Evolutionary conservation across 1,140 invertebrate genomes (phyloP), one percentile per base, ranked within the genome.

Genomic region (Globodera ellingtonae): DNA sequence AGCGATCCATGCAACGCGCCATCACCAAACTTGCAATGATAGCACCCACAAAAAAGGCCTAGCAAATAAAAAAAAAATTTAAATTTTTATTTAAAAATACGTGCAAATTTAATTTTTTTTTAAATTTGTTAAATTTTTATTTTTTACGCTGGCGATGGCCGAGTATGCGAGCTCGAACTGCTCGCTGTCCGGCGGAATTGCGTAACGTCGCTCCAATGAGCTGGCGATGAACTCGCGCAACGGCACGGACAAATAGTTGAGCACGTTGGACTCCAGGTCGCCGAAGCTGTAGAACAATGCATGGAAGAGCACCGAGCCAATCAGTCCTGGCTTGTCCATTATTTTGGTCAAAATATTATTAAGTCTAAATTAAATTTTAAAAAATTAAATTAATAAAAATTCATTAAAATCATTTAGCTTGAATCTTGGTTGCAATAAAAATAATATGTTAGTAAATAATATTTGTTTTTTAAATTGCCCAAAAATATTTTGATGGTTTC

Each of bases 1-100:
- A 73, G 18, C 44, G 79, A 46, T 86, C 85, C 85, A 86, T 87
- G 18, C 85, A 72, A 18, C 62, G 70, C 15, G 79, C 85, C 85
- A 86, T 86, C 24, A 78, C 52, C 10, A 78, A 56, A 69, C 77
- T 81, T 9, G 75, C 84, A 50, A 86, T 47, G 18, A 88, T 62
- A 6, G 86, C 72, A 15, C 85, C 85, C 10, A 83, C 72, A 69
- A 85, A 87, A 62, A 87, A 82, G 7, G 75, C 67, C 13, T 82
- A 75, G 10, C 85, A 83, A 18, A 76, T 35, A 1, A 75, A 56
- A 67, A 67, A 52, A 10, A 80, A 85, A 66, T 62, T 62, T 84
- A 84, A 46, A 86, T 24, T 24, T 24, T 18, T 81, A 78, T 44
- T 87, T 78, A 66, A 87, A 85, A 47, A 84, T 85, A 69, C 48